Base-by-base conservation (phyloP, 2,888 invertebrate species). In the Meiosimyza platycephala region DNA sequence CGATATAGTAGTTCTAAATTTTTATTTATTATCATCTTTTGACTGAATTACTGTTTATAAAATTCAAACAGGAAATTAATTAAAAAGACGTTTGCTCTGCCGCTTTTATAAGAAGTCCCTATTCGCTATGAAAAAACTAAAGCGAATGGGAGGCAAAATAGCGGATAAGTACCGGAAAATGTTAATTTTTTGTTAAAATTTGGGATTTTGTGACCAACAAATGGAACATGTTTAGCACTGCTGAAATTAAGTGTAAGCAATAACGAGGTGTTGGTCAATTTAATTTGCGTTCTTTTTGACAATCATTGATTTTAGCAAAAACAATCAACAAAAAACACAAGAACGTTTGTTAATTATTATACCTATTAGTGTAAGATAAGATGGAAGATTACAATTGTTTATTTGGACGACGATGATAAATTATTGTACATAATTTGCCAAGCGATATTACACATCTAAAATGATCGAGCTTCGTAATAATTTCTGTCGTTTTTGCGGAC, bases 241-340 rank as follows among this genome's bases (percentile, higher is more conserved):
- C 64, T 50, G 18, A 57, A 71, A 59, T 50, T 54, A 51, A 55
- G 71, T 72, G 72, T 62, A 76, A 76, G 71, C 73, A 77, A 78
- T 78, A 77, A 78, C 77, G 76, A 79, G 74, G 73, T 63, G 75
- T 74, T 76, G 75, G 68, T 75, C 48, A 7, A 50, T 72, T 82
- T 76, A 62, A 33, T 86, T 55, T 86, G 57, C 80, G 85, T 85
- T 83, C 86, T 83, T 79, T 84, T 87, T 83, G 87, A 86, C 85
- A 80, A 83, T 84, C 79, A 78, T 80, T 82, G 80, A 81, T 69
- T 77, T 75, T 72, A 7, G 6, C 0, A 13, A 40, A 40, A 55
- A 71, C 71, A 75, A 72, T 80, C 83, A 83, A 81, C 79, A 77
- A 85, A 83, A 77, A 86, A 86, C 86, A 86, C 85, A 82, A 84